These are phyloP conservation scores for Epirrhoe tristata DNA, from an alignment of 2,888 invertebrate genomes.

Conservation along the genomic window DNA sequence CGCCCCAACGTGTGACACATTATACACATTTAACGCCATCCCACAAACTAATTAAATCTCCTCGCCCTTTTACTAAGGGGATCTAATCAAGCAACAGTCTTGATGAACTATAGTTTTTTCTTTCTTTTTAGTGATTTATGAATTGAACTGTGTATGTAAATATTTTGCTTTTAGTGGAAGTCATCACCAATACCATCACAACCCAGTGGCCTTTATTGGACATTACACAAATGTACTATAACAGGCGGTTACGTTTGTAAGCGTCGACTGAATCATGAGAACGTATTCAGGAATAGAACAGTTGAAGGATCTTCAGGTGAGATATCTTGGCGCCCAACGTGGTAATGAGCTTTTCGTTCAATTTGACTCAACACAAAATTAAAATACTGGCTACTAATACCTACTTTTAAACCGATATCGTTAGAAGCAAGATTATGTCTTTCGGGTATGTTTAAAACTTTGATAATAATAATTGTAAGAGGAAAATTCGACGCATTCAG, in stretches of 20 bases:
- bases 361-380: too few species aligned
- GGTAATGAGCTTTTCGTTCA: slow-evolving; percentile 1
- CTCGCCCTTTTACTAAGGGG: too few species aligned
- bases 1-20: too few species aligned
- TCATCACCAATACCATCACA: slow-evolving; percentile 87
- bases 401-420: too few species aligned
- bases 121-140: neutral
- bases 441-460: neutral
- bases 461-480: neutral
- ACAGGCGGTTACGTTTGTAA: slow-evolving; percentile 90
- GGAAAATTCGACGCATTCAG: too few species aligned
- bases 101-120: neutral
- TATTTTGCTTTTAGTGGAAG: slow-evolving; percentile 84
- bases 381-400: too few species aligned
- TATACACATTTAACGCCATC: too few species aligned
- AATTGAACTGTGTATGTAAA: neutral
- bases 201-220: slow-evolving; percentile 90
- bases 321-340: slow-evolving; percentile 39
- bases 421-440: too few species aligned
- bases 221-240: slow-evolving; percentile 85
- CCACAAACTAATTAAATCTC: neutral
- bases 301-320: slow-evolving; percentile 83
- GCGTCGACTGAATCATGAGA: slow-evolving; percentile 72
- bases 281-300: slow-evolving; percentile 86
- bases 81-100: too few species aligned